Evolutionary conservation across 2,888 invertebrate species (phyloP), one percentile per base, ranked within the genome.

Genomic region (Eudemis profundana): DNA sequence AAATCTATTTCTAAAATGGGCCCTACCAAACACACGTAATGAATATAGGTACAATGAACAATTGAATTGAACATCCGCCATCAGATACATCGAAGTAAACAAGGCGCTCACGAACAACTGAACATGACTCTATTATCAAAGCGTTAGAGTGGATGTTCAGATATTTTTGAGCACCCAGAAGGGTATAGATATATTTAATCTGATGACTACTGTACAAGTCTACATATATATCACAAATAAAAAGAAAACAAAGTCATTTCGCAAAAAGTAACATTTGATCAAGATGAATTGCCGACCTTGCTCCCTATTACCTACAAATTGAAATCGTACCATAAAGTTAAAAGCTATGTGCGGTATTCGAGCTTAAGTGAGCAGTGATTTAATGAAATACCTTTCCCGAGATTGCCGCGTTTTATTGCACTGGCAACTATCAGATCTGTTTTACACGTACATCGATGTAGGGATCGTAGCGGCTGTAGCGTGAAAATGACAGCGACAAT

Each of bases 301-400:
- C 63, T 38, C 15, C 54, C 46, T 38, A 38, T 44, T 33, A 60
- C 64, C 54, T 49, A 54, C 67, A 67, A 67, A 67, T 66, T 66
- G 53, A 66, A 59, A 71, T 67, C 51, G 51, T 49, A 53, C 54
- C 54, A 54, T 69, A 70, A 68, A 53, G 67, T 66, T 70, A 67
- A 70, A 74, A 77, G 72, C 73, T 65, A 74, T 78, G 75, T 72
- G 68, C 64, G 69, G 70, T 69, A 74, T 75, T 69, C 65, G 46
- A 57, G 71, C 68, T 72, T 72, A 77, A 74, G 74, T 76, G 73
- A 77, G 76, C 73, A 78, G 71, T 75, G 75, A 78, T 80, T 72
- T 79, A 79, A 79, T 79, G 74, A 78, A 82, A 79, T 77, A 77
- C 70, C 72, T 72, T 51, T 40, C 64, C 59, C 68, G 66, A 67